Evolutionary conservation across 1,140 invertebrate species (phyloP), one percentile per base, ranked within the genome.

Genomic region (Macrosteles quadrilineatus): DNA sequence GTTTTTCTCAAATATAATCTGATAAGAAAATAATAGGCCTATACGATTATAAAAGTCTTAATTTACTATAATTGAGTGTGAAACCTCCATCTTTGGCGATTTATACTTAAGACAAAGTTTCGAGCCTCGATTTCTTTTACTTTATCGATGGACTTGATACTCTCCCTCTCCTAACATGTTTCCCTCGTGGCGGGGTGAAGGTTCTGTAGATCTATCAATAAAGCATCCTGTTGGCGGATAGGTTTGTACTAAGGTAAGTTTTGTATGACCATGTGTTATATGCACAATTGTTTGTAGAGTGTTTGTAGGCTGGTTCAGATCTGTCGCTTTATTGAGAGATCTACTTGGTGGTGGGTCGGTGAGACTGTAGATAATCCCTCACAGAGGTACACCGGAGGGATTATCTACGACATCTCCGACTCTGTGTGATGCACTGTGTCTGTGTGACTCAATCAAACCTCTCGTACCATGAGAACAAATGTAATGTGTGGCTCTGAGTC

Each of bases 191-290:
- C 27, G 29, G 40, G 32, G 63, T 43, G 32, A 23, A 32, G 32
- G 32, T 6, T n/a, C 19, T 31, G 27, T 63, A 63, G 59, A 63
- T 63, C 59, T 63, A 27, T 29, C 59, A 63, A 63, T 63, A 63
- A 63, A 63, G 59, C 31, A 63, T 32, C 30, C 31, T 19, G 31
- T 66, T 27, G 9, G 1, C 36, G 40, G 63, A 32, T 63, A 66
- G 32, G 40, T 27, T 64, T 66, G 40, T 27, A 43, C n/a, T 45
- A 66, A 66, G 63, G 63, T 66, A 66, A 66, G 63, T 66, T 64
- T 66, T 66, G 36, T 43, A 27, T 43, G 40, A 43, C 23, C 32
- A 2, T 25, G 36, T 66, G 40, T 66, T 43, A 31, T 23, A 43
- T 66, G n/a, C 32, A 43, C 21, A 45, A 45, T 45, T 40, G 32